A percentile compares a stretch with the other conserved stretches of the same genome.
Conservation (phyloP, 2,797 vertebrate species). For the Gymnothorax javanicus region DNA sequence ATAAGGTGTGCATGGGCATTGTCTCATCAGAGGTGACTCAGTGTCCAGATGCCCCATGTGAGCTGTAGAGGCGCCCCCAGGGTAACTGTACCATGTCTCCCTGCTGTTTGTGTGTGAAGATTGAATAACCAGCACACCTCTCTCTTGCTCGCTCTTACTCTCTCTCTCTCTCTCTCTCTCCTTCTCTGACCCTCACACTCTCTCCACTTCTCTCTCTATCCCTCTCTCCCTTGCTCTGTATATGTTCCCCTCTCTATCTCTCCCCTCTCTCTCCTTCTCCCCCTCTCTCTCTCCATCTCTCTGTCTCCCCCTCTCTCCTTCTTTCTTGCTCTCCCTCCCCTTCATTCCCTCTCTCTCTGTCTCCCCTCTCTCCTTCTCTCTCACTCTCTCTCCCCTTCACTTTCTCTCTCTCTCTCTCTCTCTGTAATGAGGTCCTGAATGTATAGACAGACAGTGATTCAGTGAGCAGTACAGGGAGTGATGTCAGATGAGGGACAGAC, state of each 20-base stretch:
- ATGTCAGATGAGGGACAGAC: neutral
- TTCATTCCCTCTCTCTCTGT: neutral
- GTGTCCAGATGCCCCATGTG: neutral
- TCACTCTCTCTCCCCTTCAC: neutral
- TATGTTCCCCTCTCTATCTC: neutral
- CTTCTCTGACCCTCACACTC: neutral
- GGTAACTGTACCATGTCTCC: neutral
- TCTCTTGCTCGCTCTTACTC: neutral
- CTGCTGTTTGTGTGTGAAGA: neutral
- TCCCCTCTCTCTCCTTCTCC: neutral
- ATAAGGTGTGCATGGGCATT: neutral
- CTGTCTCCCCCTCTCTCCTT: neutral
- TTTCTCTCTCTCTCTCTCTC: neutral
- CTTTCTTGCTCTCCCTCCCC: neutral
- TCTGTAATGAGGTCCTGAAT: neutral
- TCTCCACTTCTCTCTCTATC: neutral
- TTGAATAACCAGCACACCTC: slow-evolving; percentile 10
- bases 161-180: neutral
- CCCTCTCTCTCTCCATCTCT: neutral
- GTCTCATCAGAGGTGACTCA: neutral
- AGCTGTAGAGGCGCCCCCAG: neutral
- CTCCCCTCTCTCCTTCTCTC: neutral
- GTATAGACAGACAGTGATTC: slow-evolving; percentile 16
- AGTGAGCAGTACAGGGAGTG: slow-evolving; percentile 11
- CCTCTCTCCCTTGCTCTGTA: neutral